Evolutionary conservation across 2,113 vertebrate species (phyloP).

Genomic region (Microtus pennsylvanicus): DNA sequence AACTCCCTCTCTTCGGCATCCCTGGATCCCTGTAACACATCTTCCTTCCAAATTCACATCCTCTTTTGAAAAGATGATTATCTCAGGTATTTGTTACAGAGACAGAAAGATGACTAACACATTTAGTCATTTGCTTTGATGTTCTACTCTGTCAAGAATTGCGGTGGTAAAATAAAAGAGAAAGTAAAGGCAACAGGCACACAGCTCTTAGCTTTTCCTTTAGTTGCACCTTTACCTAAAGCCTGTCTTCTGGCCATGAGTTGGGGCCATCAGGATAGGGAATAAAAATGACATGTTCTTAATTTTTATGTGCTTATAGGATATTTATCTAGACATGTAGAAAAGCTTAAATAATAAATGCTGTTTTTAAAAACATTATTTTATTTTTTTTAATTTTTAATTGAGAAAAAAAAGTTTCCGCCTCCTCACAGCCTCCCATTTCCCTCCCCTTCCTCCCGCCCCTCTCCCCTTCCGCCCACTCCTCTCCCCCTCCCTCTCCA

Average conservation of each 20-base stretch:
- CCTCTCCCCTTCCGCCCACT: too few relatives aligned
- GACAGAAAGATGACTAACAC: neutral
- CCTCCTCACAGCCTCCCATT: too few relatives aligned
- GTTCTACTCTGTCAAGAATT: constrained; percentile 17
- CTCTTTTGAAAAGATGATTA: neutral
- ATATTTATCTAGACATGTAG: constrained; percentile 21
- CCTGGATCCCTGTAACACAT: too few relatives aligned
- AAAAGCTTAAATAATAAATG: constrained; percentile 7
- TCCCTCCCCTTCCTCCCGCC: too few relatives aligned
- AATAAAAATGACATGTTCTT: neutral
- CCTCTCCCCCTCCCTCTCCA: too few relatives aligned
- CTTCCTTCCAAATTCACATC: too few relatives aligned
- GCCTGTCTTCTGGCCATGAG: neutral
- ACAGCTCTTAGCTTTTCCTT: constrained; percentile 17
- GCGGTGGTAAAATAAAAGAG: constrained; percentile 31
- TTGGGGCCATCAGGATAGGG: neutral
- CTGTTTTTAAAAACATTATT: neutral
- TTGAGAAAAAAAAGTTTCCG: too few relatives aligned
- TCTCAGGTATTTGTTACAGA: neutral
- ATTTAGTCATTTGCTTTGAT: neutral
- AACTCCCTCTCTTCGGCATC: too few relatives aligned
- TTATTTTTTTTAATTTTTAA: too few relatives aligned
- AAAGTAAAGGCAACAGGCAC: neutral
- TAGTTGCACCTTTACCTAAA: constrained; percentile 11
- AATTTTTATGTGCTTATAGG: constrained; percentile 8